These are phyloP conservation scores for Megalops atlanticus DNA, from an alignment of 2,113 vertebrate genomes.

Conservation along the genomic window DNA sequence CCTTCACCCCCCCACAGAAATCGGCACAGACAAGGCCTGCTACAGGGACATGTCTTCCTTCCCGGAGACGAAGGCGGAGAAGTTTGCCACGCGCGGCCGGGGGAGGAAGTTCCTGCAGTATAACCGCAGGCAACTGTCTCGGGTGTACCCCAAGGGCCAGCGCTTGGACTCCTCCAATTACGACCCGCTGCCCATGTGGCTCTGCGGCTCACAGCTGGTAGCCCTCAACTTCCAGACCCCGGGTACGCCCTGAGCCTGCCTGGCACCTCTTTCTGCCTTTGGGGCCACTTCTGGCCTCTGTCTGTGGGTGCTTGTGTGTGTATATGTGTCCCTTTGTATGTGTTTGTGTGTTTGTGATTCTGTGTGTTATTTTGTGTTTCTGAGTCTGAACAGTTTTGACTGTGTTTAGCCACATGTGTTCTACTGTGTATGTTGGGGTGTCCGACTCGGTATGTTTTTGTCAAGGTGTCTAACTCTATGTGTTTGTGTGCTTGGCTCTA, in stretches of 20 bases:
- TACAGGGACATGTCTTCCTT: slow-evolving; percentile 77
- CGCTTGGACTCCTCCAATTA: slow-evolving; percentile 82
- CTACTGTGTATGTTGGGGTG: background rate
- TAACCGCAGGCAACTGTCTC: slow-evolving; percentile 77
- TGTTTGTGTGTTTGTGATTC: background rate
- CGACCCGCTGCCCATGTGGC: slow-evolving; percentile 79
- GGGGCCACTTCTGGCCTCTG: too few species aligned
- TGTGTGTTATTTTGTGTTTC: background rate
- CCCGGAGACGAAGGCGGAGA: slow-evolving; percentile 76
- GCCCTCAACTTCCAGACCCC: slow-evolving; percentile 81
- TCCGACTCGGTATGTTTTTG: background rate
- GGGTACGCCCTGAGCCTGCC: slow-evolving; percentile 58
- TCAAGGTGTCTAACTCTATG: background rate
- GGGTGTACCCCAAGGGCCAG: slow-evolving; percentile 77
- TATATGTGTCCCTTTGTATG: background rate
- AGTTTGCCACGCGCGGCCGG: slow-evolving; percentile 66
- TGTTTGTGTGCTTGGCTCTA: background rate
- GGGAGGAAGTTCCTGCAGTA: slow-evolving; percentile 74
- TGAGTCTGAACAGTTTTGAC: background rate
- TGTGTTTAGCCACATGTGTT: background rate
- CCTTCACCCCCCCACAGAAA: slow-evolving; percentile 53
- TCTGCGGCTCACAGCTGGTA: slow-evolving; percentile 78
- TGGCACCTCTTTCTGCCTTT: too few species aligned
- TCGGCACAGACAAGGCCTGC: slow-evolving; percentile 69
- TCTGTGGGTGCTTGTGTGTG: background rate